Base-by-base conservation (phyloP, 2,888 invertebrate genomes). In the Apodemia mormo region DNA sequence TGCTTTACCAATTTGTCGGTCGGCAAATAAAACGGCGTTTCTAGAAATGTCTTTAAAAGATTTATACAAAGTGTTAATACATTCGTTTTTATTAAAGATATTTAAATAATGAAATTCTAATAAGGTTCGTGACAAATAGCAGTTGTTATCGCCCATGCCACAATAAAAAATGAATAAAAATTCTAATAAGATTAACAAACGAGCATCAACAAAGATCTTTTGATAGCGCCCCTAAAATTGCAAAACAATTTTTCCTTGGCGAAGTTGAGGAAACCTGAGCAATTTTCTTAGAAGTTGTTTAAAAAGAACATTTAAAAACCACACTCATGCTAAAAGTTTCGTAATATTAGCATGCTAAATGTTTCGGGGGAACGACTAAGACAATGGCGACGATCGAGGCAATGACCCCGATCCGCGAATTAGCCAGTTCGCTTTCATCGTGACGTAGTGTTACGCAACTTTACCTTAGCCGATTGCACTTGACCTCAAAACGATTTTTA, bases 401-500 rank as follows among this genome's bases (percentile, higher is more conserved):
- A 92, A 89, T 93, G 92, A 93, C 92, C 91, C 85, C 92, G 89
- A 90, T 93, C 85, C 81, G 83, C 83, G 81, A 85, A 85, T 89
- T 85, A 85, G 86, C 85, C 83, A 82, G 88, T 1, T 49, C 14
- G 49, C 92, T 93, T 92, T 93, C 92, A 89, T 89, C 81, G 78
- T 71, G 72, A 73, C 76, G 76, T 92, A 72, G 73, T 76, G 75
- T 93, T 90, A 86, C 89, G 89, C 88, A 92, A 93, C 83, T 81
- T 85, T 87, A 88, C 90, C 88, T 91, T 87, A 89, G 84, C 84
- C 83, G 86, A 89, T 91, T 91, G 89, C 91, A 91, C 92, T 92
- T 92, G 92, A 91, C 92, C 91, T 84, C 86, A 69, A 68, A 68
- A 40, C 8, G 37, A 40, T 12, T 10, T n/a, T 29, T 37, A 64